Evolutionary conservation across 2,888 invertebrate species (phyloP), one percentile per base, ranked within the genome.

Genomic region (Criorhina ranunculi): DNA sequence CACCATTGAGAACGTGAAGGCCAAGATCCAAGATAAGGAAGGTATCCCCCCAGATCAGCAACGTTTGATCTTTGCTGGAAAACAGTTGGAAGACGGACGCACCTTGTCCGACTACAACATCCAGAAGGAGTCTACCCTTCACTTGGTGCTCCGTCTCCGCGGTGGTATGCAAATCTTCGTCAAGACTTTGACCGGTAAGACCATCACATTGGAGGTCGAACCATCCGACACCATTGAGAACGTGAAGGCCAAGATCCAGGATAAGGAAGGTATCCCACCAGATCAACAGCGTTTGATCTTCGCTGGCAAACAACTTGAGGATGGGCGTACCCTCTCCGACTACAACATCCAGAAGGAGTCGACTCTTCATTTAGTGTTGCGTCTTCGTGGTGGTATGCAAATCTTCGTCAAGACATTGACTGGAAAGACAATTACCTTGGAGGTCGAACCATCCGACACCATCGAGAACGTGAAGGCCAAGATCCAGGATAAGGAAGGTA

Each of bases 21-120:
- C 89, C 0, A 90, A 90, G 67, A 90, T 89, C 35, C 89, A 89
- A 64, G 90, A 90, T 59, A 90, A 90, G 86, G 90, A 90, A 77
- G 90, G 90, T 7, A 90, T 89, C 64, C 90, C 90, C 5, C 89
- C 89, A 89, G 90, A 89, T 51, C 90, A 90, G 70, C 90, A 90
- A 44, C 89, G 90, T 88, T 87, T 89, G 78, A 90, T 89, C 33
- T 90, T 90, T 35, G 89, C 90, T 19, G 90, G 90, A 5, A 90
- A 90, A 70, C 90, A 90, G 24, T 66, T 90, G 55, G 89, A 90
- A 46, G 90, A 90, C 31, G 90, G 90, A 5, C 90, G 90, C 2
- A 90, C 90, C 0, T 59, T 90, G 55, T 90, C 89, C 24, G 89
- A 90, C 51, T 90, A 90, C 72, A 90, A 90, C 73, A 90, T 90